phyloP scores from a whole-genome alignment of 2,888 invertebrate genomes.

The Gandaritis pyraliata region DNA sequence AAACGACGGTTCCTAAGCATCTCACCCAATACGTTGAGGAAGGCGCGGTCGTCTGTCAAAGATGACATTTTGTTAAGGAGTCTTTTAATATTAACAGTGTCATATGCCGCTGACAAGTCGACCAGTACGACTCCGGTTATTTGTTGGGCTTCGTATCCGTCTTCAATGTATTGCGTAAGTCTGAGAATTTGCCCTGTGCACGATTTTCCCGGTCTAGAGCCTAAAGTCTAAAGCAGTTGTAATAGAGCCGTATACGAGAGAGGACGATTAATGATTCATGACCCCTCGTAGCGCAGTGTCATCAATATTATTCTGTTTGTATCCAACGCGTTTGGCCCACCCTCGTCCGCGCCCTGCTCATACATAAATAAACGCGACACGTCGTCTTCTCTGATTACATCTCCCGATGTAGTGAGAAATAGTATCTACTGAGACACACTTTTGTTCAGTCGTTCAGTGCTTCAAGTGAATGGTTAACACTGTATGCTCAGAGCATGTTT shows the following conservation, averaged over 20 bases:
- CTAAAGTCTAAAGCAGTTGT: conserved; percentile 79
- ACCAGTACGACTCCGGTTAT: too few species aligned
- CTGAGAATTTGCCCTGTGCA: too few species aligned
- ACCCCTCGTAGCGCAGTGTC: conserved; percentile 83
- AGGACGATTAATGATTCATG: conserved; percentile 84
- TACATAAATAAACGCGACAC: conserved; percentile 85
- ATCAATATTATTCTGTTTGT: conserved; percentile 85
- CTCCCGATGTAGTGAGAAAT: conserved; percentile 84
- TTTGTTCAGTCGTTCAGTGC: conserved; percentile 84
- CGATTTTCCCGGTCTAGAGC: too few species aligned
- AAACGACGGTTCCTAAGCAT: too few species aligned
- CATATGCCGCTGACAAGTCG: too few species aligned
- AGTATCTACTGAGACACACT: conserved; percentile 80
- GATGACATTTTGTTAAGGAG: too few species aligned
- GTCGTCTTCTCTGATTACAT: conserved; percentile 85
- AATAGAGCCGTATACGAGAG: conserved; percentile 83
- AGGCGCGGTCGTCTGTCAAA: too few species aligned
- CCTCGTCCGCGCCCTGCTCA: conserved; percentile 82
- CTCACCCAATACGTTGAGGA: too few species aligned
- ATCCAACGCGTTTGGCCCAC: conserved; percentile 80
- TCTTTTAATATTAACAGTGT: too few species aligned
- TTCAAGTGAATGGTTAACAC: conserved; percentile 81
- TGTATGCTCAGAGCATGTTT: conserved; percentile 77
- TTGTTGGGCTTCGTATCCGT: too few species aligned
- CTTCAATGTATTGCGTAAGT: too few species aligned